Base-by-base conservation (phyloP, 2,113 vertebrate genomes). In the Pao palembangensis region DNA sequence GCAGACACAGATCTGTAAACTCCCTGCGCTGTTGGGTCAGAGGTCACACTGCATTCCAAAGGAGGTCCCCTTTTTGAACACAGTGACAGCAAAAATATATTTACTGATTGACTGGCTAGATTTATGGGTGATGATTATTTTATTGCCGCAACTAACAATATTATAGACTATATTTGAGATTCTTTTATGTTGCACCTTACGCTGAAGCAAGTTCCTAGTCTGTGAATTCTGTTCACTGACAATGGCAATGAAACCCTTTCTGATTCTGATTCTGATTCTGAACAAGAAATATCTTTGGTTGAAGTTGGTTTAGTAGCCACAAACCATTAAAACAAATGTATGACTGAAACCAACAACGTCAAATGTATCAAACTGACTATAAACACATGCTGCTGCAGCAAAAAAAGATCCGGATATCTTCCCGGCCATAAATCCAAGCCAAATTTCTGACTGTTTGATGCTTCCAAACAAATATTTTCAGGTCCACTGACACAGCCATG, bases 1-100 rank as follows among this genome's bases (percentile, higher is more conserved):
- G 75, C 63, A 79, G 76, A 82, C 80, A 88, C 58, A 64, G 78
- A 86, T 77, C 79, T 82, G 80, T 83, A 86, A 82, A 87, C 85
- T 85, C 79, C 60, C 67, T 77, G 67, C 69, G 61, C 68, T 51
- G 53, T 17, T 49, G 67, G 84, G 80, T 86, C 74, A 83, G 23
- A 77, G 86, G 76, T n/a, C 76, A 69, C 8, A 0, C 47, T 51
- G 52, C 83, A 83, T 84, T 87, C 80, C 73, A 73, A 67, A 70
- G 51, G 69, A 87, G 78, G 66, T 47, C 63, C 71, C 61, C 41
- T 74, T 72, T 63, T 67, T 71, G 21, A 61, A 81, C 71, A 64
- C 47, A 21, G 50, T 81, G 83, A 75, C 73, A 71, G 58, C 38
- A 68, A 76, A 61, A 70, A 76, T 73, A 66, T 63, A 66, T 68